Evolutionary conservation across 2,113 vertebrate genomes (phyloP).

Genomic region (Hylia prasina): DNA sequence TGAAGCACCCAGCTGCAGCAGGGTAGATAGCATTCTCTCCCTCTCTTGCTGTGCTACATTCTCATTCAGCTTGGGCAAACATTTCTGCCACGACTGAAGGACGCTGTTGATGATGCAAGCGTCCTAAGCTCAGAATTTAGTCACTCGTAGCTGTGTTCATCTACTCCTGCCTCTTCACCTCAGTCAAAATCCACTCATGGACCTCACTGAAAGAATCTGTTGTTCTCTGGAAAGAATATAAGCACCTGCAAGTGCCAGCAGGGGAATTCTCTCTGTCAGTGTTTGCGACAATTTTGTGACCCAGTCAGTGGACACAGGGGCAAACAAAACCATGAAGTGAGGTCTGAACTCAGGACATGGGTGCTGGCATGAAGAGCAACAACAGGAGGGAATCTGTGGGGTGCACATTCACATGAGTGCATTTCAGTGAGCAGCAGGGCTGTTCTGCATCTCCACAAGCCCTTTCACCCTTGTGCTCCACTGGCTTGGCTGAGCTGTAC

Average conservation of each 20-base stretch:
- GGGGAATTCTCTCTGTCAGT: background rate
- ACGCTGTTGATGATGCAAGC: background rate
- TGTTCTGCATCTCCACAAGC: background rate
- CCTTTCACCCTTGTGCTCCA: rapidly evolving
- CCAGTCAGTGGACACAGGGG: background rate
- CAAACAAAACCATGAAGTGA: background rate
- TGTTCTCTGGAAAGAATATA: background rate
- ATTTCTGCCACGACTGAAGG: background rate
- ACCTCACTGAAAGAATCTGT: background rate
- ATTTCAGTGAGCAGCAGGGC: background rate
- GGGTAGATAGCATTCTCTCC: background rate
- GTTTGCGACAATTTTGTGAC: background rate
- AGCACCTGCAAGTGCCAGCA: background rate
- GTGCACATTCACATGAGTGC: rapidly evolving
- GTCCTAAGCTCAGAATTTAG: background rate
- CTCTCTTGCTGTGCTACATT: background rate
- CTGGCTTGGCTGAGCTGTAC: background rate
- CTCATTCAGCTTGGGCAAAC: background rate
- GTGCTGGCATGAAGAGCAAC: background rate
- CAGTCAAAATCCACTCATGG: background rate
- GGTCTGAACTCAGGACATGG: background rate
- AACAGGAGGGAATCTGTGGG: background rate
- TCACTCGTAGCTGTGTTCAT: background rate
- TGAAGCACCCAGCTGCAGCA: background rate
- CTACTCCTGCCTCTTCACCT: background rate